Percentiles rank a stretch among this genome's conserved stretches.
Conservation (phyloP, 1,140 invertebrate genomes). For the Ceratosolen solmsi region DNA sequence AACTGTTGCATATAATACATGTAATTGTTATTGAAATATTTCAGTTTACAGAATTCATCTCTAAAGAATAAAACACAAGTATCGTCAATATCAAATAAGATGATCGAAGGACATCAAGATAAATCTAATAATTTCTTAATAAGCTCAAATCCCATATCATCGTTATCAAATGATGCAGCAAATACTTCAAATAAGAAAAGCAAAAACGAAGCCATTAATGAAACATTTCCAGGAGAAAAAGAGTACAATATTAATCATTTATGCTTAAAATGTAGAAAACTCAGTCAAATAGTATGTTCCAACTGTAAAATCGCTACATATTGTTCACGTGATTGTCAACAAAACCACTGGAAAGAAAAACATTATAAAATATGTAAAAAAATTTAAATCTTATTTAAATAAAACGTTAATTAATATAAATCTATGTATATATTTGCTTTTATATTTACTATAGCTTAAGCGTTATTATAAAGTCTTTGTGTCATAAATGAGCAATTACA, state of each 20-base stretch:
- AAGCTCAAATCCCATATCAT: not conserved
- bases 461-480: not conserved
- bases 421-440: conserved; percentile 15
- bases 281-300: conserved; percentile 1
- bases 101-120: too few species aligned
- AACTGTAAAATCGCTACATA: conserved; percentile 47
- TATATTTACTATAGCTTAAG: conserved; percentile 28
- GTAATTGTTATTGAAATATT: too few species aligned
- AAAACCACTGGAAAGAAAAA: conserved; percentile 48
- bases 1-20: too few species aligned
- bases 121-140: not conserved
- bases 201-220: not conserved
- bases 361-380: conserved; percentile 52
- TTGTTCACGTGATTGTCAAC: conserved; percentile 50
- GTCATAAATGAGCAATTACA: conserved; percentile 26
- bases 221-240: not conserved
- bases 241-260: not conserved
- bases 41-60: conserved; percentile 20
- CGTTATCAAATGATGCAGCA: not conserved
- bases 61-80: not conserved
- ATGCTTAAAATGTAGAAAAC: conserved; percentile 19
- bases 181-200: not conserved
- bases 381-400: conserved; percentile 3
- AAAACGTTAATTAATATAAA: conserved; percentile 1
- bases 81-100: not conserved